Evolutionary conservation across 2,888 invertebrate genomes (phyloP).

Genomic region (Sphinx pinastri): DNA sequence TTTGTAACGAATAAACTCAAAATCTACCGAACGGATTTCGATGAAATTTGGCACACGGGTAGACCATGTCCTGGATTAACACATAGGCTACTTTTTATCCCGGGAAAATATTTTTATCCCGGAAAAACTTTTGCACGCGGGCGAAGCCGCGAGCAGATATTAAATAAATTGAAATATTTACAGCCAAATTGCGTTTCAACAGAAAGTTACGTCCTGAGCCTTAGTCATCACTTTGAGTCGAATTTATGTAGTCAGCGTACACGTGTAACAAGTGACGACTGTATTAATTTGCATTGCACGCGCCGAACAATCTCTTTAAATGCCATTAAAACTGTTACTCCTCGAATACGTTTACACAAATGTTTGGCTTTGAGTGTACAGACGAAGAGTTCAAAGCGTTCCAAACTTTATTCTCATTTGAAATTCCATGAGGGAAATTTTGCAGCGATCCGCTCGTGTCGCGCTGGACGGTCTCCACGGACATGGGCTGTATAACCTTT

Average conservation of each 20-base stretch:
- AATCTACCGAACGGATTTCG: no score
- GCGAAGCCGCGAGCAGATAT: no score
- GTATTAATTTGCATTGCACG: conserved; percentile 4
- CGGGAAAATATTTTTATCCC: no score
- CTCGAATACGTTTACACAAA: background rate
- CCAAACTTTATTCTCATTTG: conserved; percentile 35
- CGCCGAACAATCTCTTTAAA: background rate
- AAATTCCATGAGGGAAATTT: conserved; percentile 39
- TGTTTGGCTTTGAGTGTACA: background rate
- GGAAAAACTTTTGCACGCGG: no score
- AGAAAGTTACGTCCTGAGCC: background rate
- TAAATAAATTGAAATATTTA: background rate
- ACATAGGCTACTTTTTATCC: no score
- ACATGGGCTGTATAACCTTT: background rate
- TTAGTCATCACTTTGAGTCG: background rate
- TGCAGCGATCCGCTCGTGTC: conserved; percentile 29
- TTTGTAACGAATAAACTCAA: no score
- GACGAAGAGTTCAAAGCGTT: background rate
- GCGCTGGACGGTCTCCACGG: background rate
- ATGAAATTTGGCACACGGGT: no score
- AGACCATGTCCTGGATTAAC: no score
- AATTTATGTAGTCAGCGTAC: conserved; percentile 1
- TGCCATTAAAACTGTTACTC: conserved; percentile 6
- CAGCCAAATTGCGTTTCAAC: background rate
- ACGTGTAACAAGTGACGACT: conserved; percentile 8